Evolutionary conservation across 1,140 invertebrate genomes (phyloP).

Genomic region (Zaprionus capensis): DNA sequence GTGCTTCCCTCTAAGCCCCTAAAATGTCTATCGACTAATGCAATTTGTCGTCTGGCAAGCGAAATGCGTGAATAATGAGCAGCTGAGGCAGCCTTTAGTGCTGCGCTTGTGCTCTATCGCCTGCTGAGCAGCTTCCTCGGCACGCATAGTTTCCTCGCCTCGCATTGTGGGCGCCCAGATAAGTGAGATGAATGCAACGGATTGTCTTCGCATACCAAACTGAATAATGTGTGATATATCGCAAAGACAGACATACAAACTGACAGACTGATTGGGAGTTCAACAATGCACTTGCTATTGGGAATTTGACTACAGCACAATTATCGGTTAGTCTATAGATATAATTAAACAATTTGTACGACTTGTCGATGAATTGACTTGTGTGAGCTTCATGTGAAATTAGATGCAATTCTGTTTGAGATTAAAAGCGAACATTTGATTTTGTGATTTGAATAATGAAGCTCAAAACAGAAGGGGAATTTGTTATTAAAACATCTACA

Average conservation of each 20-base stretch:
- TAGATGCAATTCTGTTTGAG: neutral
- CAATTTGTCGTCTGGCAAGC: slow-evolving; percentile 61
- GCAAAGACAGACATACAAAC: neutral
- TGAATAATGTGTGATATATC: slow-evolving; percentile 5
- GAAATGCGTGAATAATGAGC: slow-evolving; percentile 70
- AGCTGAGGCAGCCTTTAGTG: slow-evolving; percentile 3
- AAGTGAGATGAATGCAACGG: slow-evolving; percentile 27
- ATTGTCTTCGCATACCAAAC: slow-evolving; percentile 4
- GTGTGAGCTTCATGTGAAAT: no score
- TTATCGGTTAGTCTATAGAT: slow-evolving; percentile 8
- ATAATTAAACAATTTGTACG: slow-evolving; percentile 3
- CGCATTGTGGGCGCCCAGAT: slow-evolving; percentile 9
- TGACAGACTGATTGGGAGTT: neutral
- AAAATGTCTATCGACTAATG: slow-evolving; percentile 40
- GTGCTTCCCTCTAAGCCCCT: neutral
- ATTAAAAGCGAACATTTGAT: no score
- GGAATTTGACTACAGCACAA: neutral
- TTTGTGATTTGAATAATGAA: neutral
- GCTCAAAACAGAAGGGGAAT: no score
- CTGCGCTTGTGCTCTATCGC: neutral
- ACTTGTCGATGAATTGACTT: neutral
- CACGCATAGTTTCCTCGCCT: neutral
- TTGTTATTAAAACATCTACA: no score
- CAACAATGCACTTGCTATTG: neutral
- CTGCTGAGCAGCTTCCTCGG: neutral